A percentile compares a stretch with the other conserved stretches of the same genome.
Evolutionary conservation across 2,888 invertebrate species (phyloP).

Genomic region (Notodonta dromedarius): DNA sequence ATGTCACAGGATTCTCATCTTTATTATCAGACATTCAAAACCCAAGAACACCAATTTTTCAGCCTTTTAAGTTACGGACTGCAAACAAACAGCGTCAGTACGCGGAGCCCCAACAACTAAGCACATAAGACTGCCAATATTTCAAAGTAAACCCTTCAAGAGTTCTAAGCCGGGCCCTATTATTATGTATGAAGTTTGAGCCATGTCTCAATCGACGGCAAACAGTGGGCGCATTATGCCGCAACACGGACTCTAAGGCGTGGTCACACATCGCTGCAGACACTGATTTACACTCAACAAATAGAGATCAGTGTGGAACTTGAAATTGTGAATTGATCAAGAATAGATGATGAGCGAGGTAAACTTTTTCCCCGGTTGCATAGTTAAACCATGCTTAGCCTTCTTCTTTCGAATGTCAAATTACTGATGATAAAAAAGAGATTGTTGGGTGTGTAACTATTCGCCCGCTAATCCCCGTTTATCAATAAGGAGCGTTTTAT

Average conservation of each 20-base stretch:
- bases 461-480: no score
- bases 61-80: not conserved
- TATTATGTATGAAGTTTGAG: conserved; percentile 51
- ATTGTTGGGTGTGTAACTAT: no score
- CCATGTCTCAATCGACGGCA: conserved; percentile 53
- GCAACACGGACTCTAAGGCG: conserved; percentile 38
- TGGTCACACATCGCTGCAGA: conserved; percentile 16
- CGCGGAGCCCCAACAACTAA: conserved; percentile 19
- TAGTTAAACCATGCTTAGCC: no score
- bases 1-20: not conserved
- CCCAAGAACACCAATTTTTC: not conserved
- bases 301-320: not conserved
- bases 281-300: not conserved
- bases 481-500: no score
- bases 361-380: no score
- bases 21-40: not conserved
- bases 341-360: no score
- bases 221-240: conserved; percentile 46
- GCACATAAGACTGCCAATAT: conserved; percentile 49
- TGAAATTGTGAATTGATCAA: not conserved
- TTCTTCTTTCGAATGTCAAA: no score
- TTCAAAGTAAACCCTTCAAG: conserved; percentile 40
- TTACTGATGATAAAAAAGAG: no score
- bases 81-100: not conserved
- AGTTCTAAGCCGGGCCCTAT: conserved; percentile 48